Percentiles rank a stretch among this genome's conserved stretches.
These are phyloP conservation scores for Macrosoma leucophasiata DNA, from an alignment of 2,888 invertebrate species.

Conservation along the genomic window DNA sequence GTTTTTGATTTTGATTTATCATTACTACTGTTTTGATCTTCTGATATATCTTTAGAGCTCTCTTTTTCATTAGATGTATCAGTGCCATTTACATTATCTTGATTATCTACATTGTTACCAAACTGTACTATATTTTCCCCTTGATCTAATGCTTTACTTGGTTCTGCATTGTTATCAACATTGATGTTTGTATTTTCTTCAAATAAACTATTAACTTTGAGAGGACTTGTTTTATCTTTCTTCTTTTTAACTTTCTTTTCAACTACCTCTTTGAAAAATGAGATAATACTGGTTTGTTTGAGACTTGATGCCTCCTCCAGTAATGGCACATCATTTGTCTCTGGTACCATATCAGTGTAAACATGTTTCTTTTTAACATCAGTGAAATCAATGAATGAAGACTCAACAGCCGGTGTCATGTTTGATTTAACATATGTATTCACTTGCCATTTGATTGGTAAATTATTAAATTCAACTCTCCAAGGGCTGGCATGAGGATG, in stretches of 20 bases:
- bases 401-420: slow-evolving; percentile 69
- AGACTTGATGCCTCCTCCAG: slow-evolving; percentile 37
- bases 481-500: slow-evolving; percentile 62
- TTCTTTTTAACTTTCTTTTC: slow-evolving; percentile 51
- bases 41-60: slow-evolving; percentile 28
- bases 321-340: slow-evolving; percentile 40
- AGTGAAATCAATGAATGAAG: slow-evolving; percentile 54
- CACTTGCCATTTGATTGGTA: slow-evolving; percentile 64
- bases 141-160: too few relatives aligned
- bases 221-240: slow-evolving; percentile 43
- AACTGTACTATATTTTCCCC: too few relatives aligned
- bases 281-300: slow-evolving; percentile 66
- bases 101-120: too few relatives aligned
- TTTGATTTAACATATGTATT: slow-evolving; percentile 64
- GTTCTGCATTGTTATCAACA: slow-evolving; percentile 7
- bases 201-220: slow-evolving; percentile 42
- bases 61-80: slow-evolving; percentile 20
- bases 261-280: slow-evolving; percentile 59
- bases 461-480: slow-evolving; percentile 58
- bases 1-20: slow-evolving; percentile 29
- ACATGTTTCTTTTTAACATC: slow-evolving; percentile 60
- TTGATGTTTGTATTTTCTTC: slow-evolving; percentile 33
- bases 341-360: slow-evolving; percentile 52
- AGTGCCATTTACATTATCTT: slow-evolving; percentile 14
- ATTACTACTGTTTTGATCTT: slow-evolving; percentile 26